These are phyloP conservation scores for Bursaphelenchus okinawaensis DNA, from an alignment of 2,888 invertebrate genomes.

Conservation along the genomic window DNA sequence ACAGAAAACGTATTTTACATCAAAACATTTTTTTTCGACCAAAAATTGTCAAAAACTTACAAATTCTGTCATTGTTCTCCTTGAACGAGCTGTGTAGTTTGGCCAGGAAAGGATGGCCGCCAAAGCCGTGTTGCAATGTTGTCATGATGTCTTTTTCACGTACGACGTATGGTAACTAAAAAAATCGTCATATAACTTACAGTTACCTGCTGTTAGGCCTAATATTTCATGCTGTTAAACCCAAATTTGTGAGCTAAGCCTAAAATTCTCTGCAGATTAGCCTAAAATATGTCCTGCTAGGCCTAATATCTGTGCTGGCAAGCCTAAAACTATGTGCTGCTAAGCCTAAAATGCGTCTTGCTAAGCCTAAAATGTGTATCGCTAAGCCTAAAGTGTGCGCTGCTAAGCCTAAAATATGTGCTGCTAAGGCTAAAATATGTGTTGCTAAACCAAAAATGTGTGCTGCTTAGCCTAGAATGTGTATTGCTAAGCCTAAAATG, in stretches of 20 bases:
- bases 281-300: no score
- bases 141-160: constrained; percentile 89
- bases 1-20: no score
- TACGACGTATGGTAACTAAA: constrained; percentile 76
- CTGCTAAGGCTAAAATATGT: no score
- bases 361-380: not conserved
- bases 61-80: constrained; percentile 74
- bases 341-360: constrained; percentile 9
- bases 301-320: no score
- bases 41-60: constrained; percentile 57
- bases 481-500: not conserved
- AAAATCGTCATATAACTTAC: no score
- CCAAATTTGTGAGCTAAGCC: no score
- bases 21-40: not conserved
- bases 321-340: no score
- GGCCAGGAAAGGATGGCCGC: constrained; percentile 76
- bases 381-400: not conserved
- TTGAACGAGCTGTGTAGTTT: constrained; percentile 93
- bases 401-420: no score
- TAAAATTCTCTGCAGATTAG: no score
- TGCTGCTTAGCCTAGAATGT: not conserved
- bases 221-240: no score
- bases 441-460: no score
- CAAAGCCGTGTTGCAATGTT: constrained; percentile 68
- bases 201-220: no score